These are phyloP conservation scores for Onychomys leucogaster DNA, from an alignment of 2,797 vertebrate species.

Conservation along the genomic window DNA sequence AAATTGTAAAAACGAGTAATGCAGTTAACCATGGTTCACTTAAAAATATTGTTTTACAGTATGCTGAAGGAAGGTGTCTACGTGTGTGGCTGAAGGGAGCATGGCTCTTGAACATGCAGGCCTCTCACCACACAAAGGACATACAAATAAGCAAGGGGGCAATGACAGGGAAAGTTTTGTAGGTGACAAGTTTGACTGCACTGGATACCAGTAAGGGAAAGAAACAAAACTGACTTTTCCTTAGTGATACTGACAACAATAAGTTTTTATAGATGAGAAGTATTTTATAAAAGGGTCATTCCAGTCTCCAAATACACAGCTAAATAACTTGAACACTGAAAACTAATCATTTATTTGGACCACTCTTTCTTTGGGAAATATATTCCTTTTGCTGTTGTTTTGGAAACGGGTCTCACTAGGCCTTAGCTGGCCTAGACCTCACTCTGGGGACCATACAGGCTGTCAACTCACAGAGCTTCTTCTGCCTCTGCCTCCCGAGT, in stretches of 20 bases:
- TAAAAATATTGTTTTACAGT: not conserved
- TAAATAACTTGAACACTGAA: not conserved
- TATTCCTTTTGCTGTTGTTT: not conserved
- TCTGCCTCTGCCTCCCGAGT: not conserved
- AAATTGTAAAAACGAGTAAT: constrained; percentile 30
- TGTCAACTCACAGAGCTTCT: not conserved
- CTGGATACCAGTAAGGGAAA: not conserved
- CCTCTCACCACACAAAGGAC: not conserved
- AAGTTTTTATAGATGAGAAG: constrained; percentile 17
- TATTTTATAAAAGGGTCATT: constrained; percentile 14
- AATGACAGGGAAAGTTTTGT: not conserved
- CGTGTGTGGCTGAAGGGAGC: not conserved
- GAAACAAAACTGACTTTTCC: not conserved
- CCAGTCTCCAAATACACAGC: not conserved
- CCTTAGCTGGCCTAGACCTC: not conserved
- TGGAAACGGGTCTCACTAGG: not conserved
- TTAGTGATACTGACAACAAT: not conserved
- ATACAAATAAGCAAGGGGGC: not conserved
- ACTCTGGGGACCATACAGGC: not conserved
- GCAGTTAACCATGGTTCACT: not conserved
- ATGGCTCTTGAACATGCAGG: not conserved
- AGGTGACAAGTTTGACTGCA: not conserved
- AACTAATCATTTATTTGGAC: not conserved
- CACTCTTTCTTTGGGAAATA: constrained; percentile 16
- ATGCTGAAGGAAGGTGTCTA: not conserved